Percentiles rank a stretch among this genome's conserved stretches.
These are phyloP conservation scores for Troides helena DNA, from an alignment of 2,888 invertebrate genomes.

Conservation along the genomic window DNA sequence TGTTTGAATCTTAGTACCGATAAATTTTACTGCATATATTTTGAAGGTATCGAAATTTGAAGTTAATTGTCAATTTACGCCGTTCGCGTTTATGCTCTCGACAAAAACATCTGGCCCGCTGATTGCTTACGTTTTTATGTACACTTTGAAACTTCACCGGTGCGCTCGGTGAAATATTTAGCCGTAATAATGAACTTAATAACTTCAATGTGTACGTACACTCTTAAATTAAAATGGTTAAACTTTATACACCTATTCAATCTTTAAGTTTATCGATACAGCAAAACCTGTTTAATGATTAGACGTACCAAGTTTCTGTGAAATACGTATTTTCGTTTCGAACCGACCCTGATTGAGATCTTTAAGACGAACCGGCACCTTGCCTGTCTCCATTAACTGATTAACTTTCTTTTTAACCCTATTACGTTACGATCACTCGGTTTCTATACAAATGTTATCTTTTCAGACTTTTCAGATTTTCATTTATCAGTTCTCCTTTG, in stretches of 20 bases:
- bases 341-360: conserved; percentile 54
- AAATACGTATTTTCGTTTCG: conserved; percentile 33
- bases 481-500: conserved; percentile 30
- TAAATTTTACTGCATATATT: conserved; percentile 66
- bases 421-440: conserved; percentile 44
- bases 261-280: conserved; percentile 12
- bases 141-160: conserved; percentile 61
- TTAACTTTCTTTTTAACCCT: conserved; percentile 52
- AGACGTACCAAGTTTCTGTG: conserved; percentile 28
- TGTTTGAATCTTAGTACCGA: conserved; percentile 46
- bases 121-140: conserved; percentile 75
- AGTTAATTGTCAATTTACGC: conserved; percentile 73
- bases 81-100: conserved; percentile 66
- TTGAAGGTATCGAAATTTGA: conserved; percentile 69
- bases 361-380: conserved; percentile 48
- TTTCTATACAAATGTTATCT: conserved; percentile 36
- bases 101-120: conserved; percentile 69
- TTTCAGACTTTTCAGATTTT: conserved; percentile 23
- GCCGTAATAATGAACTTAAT: conserved; percentile 39
- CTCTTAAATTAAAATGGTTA: conserved; percentile 4
- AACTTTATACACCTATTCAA: conserved; percentile 5
- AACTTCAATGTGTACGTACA: conserved; percentile 3
- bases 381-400: conserved; percentile 64
- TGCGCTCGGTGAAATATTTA: conserved; percentile 45
- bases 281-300: conserved; percentile 29